phyloP scores from a whole-genome alignment of 2,113 vertebrate genomes.

The Todiramphus chloris region DNA sequence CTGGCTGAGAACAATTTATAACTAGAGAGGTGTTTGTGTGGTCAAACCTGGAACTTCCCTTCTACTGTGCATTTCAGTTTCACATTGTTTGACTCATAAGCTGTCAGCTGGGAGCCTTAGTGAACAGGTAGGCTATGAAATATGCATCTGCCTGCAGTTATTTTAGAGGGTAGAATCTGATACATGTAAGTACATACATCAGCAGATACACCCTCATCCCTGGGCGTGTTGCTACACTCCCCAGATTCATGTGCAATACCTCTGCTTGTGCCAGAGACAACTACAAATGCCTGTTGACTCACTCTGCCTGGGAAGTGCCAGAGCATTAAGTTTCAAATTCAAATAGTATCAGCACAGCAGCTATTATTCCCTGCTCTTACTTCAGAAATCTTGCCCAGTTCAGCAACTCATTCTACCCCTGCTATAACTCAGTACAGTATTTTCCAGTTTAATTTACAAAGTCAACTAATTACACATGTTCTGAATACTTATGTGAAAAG shows the following conservation, averaged over 20 bases:
- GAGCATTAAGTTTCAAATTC: background rate
- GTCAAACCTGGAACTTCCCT: constrained; percentile 39
- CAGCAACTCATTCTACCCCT: background rate
- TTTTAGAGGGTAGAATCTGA: background rate
- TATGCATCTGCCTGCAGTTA: background rate
- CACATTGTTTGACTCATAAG: constrained; percentile 8
- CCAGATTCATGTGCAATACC: background rate
- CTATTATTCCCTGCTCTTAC: background rate
- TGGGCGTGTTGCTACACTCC: background rate
- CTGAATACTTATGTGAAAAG: background rate
- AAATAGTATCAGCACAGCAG: background rate
- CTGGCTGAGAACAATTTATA: constrained; percentile 35
- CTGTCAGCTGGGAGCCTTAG: constrained; percentile 11
- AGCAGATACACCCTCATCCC: background rate
- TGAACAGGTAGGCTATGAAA: constrained; percentile 1
- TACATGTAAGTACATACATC: background rate
- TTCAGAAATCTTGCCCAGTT: background rate
- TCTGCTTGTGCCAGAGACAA: background rate
- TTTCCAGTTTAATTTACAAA: constrained; percentile 11
- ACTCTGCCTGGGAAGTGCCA: background rate
- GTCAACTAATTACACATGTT: background rate
- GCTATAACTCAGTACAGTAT: background rate
- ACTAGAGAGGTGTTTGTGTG: constrained; percentile 3
- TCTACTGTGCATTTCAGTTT: background rate
- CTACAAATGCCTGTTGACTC: background rate